Base-by-base conservation (phyloP, 2,113 vertebrate genomes). In the Otis tarda region DNA sequence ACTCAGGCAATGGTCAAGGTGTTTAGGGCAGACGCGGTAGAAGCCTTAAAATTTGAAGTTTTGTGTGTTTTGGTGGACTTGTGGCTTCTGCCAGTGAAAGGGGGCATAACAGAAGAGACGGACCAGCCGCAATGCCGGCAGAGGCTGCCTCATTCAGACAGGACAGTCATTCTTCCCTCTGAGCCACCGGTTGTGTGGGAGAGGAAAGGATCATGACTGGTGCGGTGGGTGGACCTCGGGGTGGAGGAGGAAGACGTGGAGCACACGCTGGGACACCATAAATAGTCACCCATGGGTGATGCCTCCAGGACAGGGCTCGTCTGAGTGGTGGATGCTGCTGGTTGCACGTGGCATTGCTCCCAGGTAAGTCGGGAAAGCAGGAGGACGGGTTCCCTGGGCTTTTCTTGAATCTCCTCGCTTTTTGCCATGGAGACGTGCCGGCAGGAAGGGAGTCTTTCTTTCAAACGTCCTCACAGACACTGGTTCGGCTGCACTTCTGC, bases 51-150 rank as follows among this genome's bases (percentile, higher is more conserved):
- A 41, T 25, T 17, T 39, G 67, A 47, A 74, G 9, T 0, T 60
- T 43, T 52, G 78, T 17, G 2, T 12, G 22, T 22, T 41, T 27
- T 13, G 56, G 17, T 52, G 73, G 59, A 8, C 28, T 39, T 0
- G 2, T 13, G 61, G 43, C 3, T 71, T 15, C 43, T 63, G 56
- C 9, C 31, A 4, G 69, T 1, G 61, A n/a, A 63, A 79, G 67
- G 19, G 24, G 68, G 5, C 81, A 45, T 30, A 18, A 16, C 4
- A 0, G 1, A 47, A n/a, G 2, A 13, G 63, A 8, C 1, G 30
- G 17, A 3, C 23, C 22, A 16, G 67, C 25, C 0, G 0, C 39
- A 3, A 5, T 0, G 1, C 9, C 0, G 2, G 63, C 45, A 23
- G 83, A 14, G 73, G 55, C 63, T 68, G 61, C 71, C 64, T 86